Percentiles rank a stretch among this genome's conserved stretches.
phyloP scores from a whole-genome alignment of 1,140 invertebrate species.

The Drosophila repleta region DNA sequence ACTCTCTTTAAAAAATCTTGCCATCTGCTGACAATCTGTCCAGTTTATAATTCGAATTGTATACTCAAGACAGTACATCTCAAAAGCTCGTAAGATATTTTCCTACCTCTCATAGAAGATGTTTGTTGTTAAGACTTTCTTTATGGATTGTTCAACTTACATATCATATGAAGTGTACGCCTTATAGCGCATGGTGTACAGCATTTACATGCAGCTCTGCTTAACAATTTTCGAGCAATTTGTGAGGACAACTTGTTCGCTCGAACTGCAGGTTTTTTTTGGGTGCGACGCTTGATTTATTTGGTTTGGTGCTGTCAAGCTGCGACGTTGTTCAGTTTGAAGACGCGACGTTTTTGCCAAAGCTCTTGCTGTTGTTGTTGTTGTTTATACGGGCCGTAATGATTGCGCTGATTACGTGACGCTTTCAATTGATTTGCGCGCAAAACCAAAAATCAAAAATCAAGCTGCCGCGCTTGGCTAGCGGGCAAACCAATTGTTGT shows the following conservation, averaged over 20 bases:
- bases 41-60: no score
- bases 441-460: conserved; percentile 45
- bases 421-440: conserved; percentile 75
- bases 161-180: background rate
- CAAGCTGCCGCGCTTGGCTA: conserved; percentile 32
- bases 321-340: conserved; percentile 9
- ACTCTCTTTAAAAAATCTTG: no score
- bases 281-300: conserved; percentile 53
- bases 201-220: conserved; percentile 36
- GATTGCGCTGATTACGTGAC: conserved; percentile 80
- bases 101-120: no score
- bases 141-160: background rate
- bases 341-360: conserved; percentile 47
- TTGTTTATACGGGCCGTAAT: conserved; percentile 47
- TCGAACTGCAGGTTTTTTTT: conserved; percentile 40
- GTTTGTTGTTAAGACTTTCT: background rate
- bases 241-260: conserved; percentile 42
- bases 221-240: conserved; percentile 9
- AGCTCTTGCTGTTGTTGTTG: conserved; percentile 38
- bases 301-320: conserved; percentile 41
- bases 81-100: no score
- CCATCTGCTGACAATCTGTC: no score
- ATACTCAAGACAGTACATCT: no score
- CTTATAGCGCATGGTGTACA: no score
- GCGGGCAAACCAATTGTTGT: conserved; percentile 41